These are phyloP conservation scores for Oreohelix idahoensis DNA, from an alignment of 1,140 invertebrate species.

Conservation along the genomic window DNA sequence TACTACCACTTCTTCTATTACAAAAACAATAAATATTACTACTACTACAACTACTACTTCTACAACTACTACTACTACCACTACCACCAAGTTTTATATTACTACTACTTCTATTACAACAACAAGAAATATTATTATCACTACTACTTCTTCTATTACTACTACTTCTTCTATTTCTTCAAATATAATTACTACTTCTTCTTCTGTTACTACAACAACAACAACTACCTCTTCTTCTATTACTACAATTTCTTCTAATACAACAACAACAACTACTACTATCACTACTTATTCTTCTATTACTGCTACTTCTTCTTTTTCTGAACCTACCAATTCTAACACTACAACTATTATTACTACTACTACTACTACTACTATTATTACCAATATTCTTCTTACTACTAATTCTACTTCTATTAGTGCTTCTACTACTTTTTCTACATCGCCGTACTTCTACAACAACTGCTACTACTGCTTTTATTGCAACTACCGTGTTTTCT, in stretches of 20 bases:
- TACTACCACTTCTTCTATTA: not conserved
- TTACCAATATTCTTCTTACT: constrained; percentile 2
- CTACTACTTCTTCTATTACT: not conserved
- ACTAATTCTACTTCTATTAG: not conserved
- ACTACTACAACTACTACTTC: not conserved
- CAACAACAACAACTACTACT: constrained; percentile 3
- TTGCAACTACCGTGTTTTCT: no score
- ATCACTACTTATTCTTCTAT: not conserved
- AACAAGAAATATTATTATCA: not conserved
- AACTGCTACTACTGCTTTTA: no score
- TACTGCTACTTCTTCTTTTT: not conserved
- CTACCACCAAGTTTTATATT: no score
- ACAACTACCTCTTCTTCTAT: not conserved
- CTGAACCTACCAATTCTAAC: not conserved
- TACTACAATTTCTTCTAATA: not conserved
- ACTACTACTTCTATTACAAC: not conserved
- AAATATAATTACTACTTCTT: not conserved
- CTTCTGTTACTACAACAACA: not conserved
- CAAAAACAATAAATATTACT: not conserved
- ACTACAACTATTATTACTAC: not conserved
- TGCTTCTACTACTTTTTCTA: not conserved
- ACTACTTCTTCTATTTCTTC: not conserved
- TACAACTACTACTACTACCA: not conserved
- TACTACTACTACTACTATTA: not conserved
- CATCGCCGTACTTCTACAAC: no score